Percentiles rank a stretch among this genome's conserved stretches.
Evolutionary conservation across 2,797 vertebrate species (phyloP).

Genomic region (Syndactyla subalaris): DNA sequence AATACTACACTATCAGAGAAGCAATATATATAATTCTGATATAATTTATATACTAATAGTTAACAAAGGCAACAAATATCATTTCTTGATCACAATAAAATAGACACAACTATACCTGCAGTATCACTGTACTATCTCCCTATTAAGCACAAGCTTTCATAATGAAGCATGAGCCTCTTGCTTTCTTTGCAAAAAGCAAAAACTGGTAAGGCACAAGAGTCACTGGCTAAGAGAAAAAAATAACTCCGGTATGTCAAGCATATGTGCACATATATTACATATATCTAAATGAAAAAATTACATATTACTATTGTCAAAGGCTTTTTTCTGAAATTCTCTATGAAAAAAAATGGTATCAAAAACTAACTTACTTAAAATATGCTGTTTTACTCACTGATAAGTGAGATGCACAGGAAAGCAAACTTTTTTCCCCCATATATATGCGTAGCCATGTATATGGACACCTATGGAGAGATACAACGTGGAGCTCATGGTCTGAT

Average conservation of each 20-base stretch:
- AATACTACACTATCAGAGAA: not conserved
- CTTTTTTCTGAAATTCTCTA: not conserved
- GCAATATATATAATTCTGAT: not conserved
- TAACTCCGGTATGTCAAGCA: not conserved
- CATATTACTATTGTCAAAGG: not conserved
- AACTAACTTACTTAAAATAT: not conserved
- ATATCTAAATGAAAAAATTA: not conserved
- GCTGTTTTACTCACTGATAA: not conserved
- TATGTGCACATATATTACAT: not conserved
- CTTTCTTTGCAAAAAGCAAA: not conserved
- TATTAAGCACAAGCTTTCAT: not conserved
- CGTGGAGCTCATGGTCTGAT: not conserved
- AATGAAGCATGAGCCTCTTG: not conserved
- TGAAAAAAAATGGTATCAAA: not conserved
- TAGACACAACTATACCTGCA: not conserved
- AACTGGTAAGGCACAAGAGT: not conserved
- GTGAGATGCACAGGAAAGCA: not conserved
- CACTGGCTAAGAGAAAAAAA: not conserved
- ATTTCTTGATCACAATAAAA: not conserved
- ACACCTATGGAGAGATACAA: accelerated
- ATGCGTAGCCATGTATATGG: accelerated
- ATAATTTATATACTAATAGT: not conserved
- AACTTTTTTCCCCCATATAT: not conserved
- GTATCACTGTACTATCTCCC: not conserved
- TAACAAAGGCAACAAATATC: not conserved